A percentile compares a stretch with the other conserved stretches of the same genome.
phyloP scores from a whole-genome alignment of 1,140 invertebrate species.

The Musca domestica region DNA sequence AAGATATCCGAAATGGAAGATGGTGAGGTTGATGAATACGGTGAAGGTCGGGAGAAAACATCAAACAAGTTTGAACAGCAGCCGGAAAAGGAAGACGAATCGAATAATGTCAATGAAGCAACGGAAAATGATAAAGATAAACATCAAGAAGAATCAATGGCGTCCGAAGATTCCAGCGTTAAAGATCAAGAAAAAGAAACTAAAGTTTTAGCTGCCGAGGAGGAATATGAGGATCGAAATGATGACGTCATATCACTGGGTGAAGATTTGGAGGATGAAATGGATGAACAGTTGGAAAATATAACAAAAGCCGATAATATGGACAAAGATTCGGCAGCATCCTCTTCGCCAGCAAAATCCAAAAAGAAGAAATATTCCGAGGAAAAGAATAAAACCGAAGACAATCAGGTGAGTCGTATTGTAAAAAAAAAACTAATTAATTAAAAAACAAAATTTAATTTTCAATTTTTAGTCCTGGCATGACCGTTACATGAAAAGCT shows the following conservation, averaged over 20 bases:
- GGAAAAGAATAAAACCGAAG: slow-evolving; percentile 39
- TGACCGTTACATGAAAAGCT: slow-evolving; percentile 54
- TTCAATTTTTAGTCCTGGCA: slow-evolving; percentile 46
- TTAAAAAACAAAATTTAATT: not conserved
- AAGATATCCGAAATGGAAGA: slow-evolving; percentile 41
- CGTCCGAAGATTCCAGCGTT: not conserved
- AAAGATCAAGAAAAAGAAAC: not conserved
- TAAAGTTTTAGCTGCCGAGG: not conserved
- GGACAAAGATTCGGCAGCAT: slow-evolving; percentile 8
- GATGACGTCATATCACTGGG: slow-evolving; percentile 52
- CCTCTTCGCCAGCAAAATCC: slow-evolving; percentile 30
- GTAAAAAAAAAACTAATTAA: not conserved
- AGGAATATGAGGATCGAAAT: slow-evolving; percentile 47
- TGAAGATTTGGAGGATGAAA: slow-evolving; percentile 41
- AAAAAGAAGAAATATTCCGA: slow-evolving; percentile 50
- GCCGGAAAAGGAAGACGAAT: not conserved
- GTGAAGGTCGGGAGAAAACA: too few relatives aligned
- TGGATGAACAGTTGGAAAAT: slow-evolving; percentile 44
- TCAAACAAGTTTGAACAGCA: not conserved
- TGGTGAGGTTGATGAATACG: slow-evolving; percentile 29
- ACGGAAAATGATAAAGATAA: not conserved
- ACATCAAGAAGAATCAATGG: not conserved
- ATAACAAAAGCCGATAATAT: slow-evolving; percentile 9
- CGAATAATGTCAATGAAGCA: slow-evolving; percentile 4
- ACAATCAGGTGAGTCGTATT: slow-evolving; percentile 29